phyloP scores from a whole-genome alignment of 92 coral and sea anemone genomes.

The Metridium senile region DNA sequence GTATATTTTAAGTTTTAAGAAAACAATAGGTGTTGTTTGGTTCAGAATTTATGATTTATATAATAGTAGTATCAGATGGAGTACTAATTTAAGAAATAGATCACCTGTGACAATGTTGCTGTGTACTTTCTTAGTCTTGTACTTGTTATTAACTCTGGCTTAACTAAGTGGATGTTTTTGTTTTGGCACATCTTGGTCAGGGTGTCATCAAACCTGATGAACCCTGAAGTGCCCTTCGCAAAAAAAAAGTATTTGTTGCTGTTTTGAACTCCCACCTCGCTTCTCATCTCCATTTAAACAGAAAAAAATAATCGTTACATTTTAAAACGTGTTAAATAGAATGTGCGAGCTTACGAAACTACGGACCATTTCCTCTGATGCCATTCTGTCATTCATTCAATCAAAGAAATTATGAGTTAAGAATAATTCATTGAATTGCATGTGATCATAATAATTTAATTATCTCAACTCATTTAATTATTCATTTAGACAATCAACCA shows the following conservation, averaged over 20 bases:
- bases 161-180: not conserved
- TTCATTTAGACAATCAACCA: no score
- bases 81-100: not conserved
- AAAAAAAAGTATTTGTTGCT: slow-evolving; percentile 1
- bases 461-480: no score
- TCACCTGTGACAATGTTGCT: slow-evolving; percentile 14
- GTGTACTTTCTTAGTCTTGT: slow-evolving; percentile 16
- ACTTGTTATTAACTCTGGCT: slow-evolving; percentile 17
- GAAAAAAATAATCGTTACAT: no score
- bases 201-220: not conserved
- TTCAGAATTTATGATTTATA: not conserved
- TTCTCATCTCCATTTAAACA: not conserved
- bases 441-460: no score
- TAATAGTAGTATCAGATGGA: not conserved
- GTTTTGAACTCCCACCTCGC: not conserved
- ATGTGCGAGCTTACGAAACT: no score
- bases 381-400: no score
- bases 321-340: no score
- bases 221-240: not conserved
- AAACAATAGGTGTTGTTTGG: not conserved
- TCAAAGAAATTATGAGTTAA: no score
- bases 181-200: not conserved
- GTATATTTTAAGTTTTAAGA: not conserved
- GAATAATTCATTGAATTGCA: no score
- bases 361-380: no score